Conservation (phyloP, 1,140 invertebrate genomes). For the Probaryconus sp. region DNA sequence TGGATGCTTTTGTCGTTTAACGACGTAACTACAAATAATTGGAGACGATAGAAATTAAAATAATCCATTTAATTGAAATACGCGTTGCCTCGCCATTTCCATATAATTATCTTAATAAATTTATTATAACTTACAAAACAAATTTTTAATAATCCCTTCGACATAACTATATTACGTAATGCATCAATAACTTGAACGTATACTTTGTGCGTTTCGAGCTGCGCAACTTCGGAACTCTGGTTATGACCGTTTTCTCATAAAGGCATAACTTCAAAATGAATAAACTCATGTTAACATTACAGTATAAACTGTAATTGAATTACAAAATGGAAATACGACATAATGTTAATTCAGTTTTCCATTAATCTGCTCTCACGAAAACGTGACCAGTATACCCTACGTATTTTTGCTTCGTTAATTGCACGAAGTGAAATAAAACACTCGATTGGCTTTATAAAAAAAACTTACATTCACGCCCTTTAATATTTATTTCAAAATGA, state of each 20-base stretch:
- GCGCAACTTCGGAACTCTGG: slow-evolving; percentile 10
- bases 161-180: background rate
- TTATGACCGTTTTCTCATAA: slow-evolving; percentile 27
- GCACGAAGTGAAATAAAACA: background rate
- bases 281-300: slow-evolving; percentile 8
- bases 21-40: too few relatives aligned
- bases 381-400: background rate
- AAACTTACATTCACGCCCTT: too few relatives aligned
- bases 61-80: background rate
- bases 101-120: background rate
- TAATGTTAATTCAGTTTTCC: slow-evolving; percentile 26
- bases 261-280: slow-evolving; percentile 26
- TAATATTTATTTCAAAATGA: too few relatives aligned
- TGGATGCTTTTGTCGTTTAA: too few relatives aligned
- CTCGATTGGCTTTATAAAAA: slow-evolving; percentile 1
- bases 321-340: slow-evolving; percentile 16
- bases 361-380: slow-evolving; percentile 15
- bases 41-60: too few relatives aligned
- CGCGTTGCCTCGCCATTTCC: too few relatives aligned
- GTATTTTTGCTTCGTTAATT: slow-evolving; percentile 14
- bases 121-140: background rate
- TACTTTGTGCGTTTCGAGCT: slow-evolving; percentile 7
- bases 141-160: background rate
- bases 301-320: slow-evolving; percentile 23
- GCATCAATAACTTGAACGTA: slow-evolving; percentile 10